Percentiles rank a stretch among this genome's conserved stretches.
phyloP scores from a whole-genome alignment of 1,140 invertebrate species.

The Drosophila yakuba region DNA sequence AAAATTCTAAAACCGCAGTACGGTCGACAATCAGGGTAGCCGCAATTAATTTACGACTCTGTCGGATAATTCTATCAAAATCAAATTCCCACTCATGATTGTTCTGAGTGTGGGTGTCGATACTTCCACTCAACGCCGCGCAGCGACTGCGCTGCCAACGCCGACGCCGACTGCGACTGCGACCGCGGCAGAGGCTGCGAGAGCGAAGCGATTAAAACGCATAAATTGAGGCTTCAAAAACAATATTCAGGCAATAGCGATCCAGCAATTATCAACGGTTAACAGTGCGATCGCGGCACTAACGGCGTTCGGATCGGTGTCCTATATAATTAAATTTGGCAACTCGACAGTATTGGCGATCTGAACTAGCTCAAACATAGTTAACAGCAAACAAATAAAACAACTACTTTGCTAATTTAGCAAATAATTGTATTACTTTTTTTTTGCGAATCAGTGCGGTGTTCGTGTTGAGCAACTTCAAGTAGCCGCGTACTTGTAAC shows the following conservation, averaged over 20 bases:
- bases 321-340: not conserved
- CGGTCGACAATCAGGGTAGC: constrained; percentile 20
- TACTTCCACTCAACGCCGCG: constrained; percentile 13
- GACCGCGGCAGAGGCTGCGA: not conserved
- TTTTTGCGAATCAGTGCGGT: not conserved
- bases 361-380: too few relatives aligned
- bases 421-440: not conserved
- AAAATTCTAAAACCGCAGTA: constrained; percentile 1
- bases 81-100: constrained; percentile 20
- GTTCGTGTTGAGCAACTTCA: not conserved
- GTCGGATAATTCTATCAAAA: constrained; percentile 39
- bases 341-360: too few relatives aligned
- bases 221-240: constrained; percentile 64
- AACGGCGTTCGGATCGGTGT: constrained; percentile 11
- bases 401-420: not conserved
- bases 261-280: constrained; percentile 66
- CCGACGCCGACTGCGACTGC: constrained; percentile 4
- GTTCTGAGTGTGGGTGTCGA: constrained; percentile 19
- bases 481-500: too few relatives aligned
- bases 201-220: constrained; percentile 59
- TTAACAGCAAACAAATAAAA: not conserved
- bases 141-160: constrained; percentile 6
- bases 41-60: constrained; percentile 44
- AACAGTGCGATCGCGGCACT: constrained; percentile 44
- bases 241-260: constrained; percentile 57